Evolutionary conservation across 2,113 vertebrate genomes (phyloP).

Genomic region (Heloderma charlesbogerti): DNA sequence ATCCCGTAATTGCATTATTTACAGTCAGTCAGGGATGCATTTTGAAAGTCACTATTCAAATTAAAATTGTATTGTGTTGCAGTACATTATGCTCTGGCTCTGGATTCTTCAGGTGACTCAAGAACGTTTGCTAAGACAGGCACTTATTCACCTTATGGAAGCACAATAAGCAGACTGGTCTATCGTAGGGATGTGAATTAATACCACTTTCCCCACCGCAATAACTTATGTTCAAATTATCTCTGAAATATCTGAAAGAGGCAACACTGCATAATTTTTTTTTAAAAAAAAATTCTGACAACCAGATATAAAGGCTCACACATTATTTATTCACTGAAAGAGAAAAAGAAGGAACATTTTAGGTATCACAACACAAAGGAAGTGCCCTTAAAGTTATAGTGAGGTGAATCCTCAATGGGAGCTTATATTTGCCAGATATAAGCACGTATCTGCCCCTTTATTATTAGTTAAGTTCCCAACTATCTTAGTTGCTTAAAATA

Average conservation of each 20-base stretch:
- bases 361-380: not conserved
- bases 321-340: slow-evolving; percentile 3
- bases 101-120: slow-evolving; percentile 1
- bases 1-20: slow-evolving; percentile 28
- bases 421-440: slow-evolving; percentile 15
- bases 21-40: slow-evolving; percentile 24
- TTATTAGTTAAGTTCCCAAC: slow-evolving; percentile 22
- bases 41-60: slow-evolving; percentile 37
- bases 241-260: slow-evolving; percentile 25
- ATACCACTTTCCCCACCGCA: slow-evolving; percentile 19
- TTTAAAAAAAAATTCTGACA: not conserved
- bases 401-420: slow-evolving; percentile 22
- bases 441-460: slow-evolving; percentile 1
- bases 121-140: slow-evolving; percentile 3
- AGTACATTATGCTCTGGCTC: slow-evolving; percentile 8
- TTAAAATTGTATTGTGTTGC: slow-evolving; percentile 36
- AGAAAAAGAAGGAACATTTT: not conserved
- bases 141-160: slow-evolving; percentile 12
- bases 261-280: not conserved
- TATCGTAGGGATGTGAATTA: slow-evolving; percentile 16
- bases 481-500: not conserved
- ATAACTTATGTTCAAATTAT: slow-evolving; percentile 28
- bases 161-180: not conserved
- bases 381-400: slow-evolving; percentile 15
- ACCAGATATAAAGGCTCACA: slow-evolving; percentile 28